Evolutionary conservation across 2,113 vertebrate species (phyloP), one percentile per base, ranked within the genome.

Genomic region (Podarcis cretensis): DNA sequence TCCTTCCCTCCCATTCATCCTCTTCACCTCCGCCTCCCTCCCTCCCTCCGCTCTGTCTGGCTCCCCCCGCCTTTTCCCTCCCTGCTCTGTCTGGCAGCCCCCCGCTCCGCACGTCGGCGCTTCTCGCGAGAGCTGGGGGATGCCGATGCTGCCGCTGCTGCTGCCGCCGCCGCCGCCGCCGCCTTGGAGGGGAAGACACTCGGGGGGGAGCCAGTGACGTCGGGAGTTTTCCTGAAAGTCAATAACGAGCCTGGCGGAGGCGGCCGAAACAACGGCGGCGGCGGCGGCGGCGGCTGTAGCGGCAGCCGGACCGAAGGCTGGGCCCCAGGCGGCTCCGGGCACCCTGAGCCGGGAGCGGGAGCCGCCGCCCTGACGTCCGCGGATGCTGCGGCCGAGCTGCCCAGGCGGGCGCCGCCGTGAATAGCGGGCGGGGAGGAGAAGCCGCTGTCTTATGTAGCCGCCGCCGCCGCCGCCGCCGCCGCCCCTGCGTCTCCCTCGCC

Each of bases 191-290:
- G 90, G 92, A 92, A 94, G 91, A 93, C 94, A 93, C 93, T 81
- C 83, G 83, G 87, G 87, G 76, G 90, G 90, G 88, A 93, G 90
- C 85, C 85, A 73, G 93, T 98, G 97, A 98, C 97, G 98, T 98
- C 97, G 98, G 96, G 91, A 95, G 95, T 93, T 96, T 96, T 96
- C 96, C 96, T 96, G 95, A 97, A 97, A 97, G 96, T 97, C 97
- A 96, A 96, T 95, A 98, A 96, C 97, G 97, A 95, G 95, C 94
- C 94, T 90, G 95, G 94, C 92, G 86, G 93, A 84, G 86, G 95
- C 87, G 92, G 92, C 92, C 84, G 91, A 92, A 89, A 91, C 84
- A 90, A 81, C 21, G 73, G 57, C 63, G 32, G 84, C 66, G 73
- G 87, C 43, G 63, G 65, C n/a, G n/a, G n/a, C 81, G 83, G 81